Conservation (phyloP, 2,888 invertebrate species). For the Bellardia bayeri region DNA sequence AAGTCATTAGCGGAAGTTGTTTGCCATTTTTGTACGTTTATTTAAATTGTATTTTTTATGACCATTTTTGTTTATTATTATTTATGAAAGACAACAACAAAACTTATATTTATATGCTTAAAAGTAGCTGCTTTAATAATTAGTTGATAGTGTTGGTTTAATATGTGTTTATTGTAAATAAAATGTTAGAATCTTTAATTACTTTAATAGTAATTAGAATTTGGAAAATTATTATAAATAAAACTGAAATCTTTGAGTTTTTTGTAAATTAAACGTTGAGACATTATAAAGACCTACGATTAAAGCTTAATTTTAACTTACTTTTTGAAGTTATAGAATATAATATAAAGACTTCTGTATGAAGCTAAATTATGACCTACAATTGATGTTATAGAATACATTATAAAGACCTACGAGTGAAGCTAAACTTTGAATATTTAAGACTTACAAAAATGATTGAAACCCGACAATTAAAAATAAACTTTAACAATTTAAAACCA, state of each 20-base stretch:
- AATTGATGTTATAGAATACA: too few species aligned
- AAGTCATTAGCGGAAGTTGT: constrained; percentile 53
- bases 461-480: too few species aligned
- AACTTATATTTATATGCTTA: not conserved
- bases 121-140: not conserved
- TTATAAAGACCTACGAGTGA: too few species aligned
- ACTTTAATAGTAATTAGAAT: not conserved
- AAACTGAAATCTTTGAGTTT: not conserved
- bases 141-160: constrained; percentile 13
- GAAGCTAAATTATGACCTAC: too few species aligned
- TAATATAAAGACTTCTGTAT: too few species aligned
- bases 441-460: too few species aligned
- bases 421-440: too few species aligned
- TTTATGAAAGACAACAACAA: too few species aligned
- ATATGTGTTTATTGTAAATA: constrained; percentile 18
- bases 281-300: too few species aligned
- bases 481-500: too few species aligned
- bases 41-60: not conserved
- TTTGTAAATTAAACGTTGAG: not conserved
- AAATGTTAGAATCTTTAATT: not conserved
- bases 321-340: too few species aligned
- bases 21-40: constrained; percentile 50
- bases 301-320: too few species aligned
- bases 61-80: constrained; percentile 18
- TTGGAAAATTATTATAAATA: not conserved